These are phyloP conservation scores for Pterobdella sp. DNA, from an alignment of 2,888 invertebrate genomes.

Conservation along the genomic window DNA sequence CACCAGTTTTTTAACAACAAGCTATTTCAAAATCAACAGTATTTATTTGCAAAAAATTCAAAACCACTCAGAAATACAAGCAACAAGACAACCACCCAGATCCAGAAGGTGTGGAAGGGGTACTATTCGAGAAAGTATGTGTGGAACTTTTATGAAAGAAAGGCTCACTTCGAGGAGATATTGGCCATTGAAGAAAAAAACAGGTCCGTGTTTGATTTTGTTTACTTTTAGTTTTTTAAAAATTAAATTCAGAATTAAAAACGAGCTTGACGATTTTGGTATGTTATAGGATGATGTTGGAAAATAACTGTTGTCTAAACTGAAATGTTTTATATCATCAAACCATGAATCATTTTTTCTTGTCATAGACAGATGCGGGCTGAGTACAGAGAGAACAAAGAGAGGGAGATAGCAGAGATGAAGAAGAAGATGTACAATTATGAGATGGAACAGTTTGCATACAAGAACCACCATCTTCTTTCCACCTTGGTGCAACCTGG, in stretches of 20 bases:
- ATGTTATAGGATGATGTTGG: no score
- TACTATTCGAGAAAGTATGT: slow-evolving; percentile 50
- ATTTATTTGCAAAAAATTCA: no score
- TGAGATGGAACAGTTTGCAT: slow-evolving; percentile 41
- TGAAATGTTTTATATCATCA: background rate
- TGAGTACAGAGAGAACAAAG: slow-evolving; percentile 41
- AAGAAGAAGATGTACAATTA: background rate
- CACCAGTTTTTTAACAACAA: no score
- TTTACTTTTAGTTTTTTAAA: slow-evolving; percentile 7
- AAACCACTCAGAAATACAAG: no score
- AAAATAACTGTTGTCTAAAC: no score
- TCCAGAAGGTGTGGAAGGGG: slow-evolving; percentile 51
- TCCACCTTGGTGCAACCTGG: slow-evolving; percentile 50
- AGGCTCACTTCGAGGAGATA: slow-evolving; percentile 47
- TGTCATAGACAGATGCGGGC: slow-evolving; percentile 46
- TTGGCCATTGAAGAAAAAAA: slow-evolving; percentile 47
- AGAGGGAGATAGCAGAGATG: slow-evolving; percentile 41
- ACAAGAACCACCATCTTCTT: slow-evolving; percentile 47
- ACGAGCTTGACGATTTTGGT: no score
- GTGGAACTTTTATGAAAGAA: slow-evolving; percentile 48
- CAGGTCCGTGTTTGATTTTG: slow-evolving; percentile 40
- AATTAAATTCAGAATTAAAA: slow-evolving; percentile 7
- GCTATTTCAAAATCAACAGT: no score
- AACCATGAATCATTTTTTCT: background rate
- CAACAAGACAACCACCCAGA: slow-evolving; percentile 38